Conservation (phyloP, 2,113 vertebrate species). For the Ceyx cyanopectus region DNA sequence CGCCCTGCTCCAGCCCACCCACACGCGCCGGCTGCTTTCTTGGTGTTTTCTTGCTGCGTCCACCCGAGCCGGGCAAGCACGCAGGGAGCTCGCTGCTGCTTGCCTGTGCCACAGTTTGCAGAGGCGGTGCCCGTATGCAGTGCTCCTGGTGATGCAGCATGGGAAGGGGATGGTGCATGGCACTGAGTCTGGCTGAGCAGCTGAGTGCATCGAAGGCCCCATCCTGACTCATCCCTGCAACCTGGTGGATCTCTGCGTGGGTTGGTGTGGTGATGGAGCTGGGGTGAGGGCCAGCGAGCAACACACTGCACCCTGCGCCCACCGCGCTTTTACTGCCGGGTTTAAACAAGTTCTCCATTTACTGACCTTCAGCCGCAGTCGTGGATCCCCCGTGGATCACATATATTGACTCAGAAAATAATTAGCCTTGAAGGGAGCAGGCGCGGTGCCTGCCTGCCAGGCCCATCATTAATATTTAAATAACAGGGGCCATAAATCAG, state of each 20-base stretch:
- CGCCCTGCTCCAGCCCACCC: conserved; percentile 42
- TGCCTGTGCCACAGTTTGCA: not conserved
- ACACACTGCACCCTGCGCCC: not conserved
- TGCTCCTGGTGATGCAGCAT: accelerated
- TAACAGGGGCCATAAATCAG: conserved; percentile 39
- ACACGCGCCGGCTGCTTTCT: not conserved
- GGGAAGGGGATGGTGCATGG: not conserved
- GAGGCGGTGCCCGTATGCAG: not conserved
- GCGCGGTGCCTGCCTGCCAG: not conserved
- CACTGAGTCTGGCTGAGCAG: accelerated
- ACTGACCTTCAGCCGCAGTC: not conserved
- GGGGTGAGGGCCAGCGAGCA: not conserved
- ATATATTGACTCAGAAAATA: conserved; percentile 54
- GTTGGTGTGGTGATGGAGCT: accelerated
- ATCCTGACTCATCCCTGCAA: not conserved
- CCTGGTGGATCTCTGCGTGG: not conserved
- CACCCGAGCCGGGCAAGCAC: accelerated
- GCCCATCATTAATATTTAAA: not conserved
- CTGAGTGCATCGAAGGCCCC: accelerated
- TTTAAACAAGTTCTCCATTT: conserved; percentile 16
- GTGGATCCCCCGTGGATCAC: not conserved
- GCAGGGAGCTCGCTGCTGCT: not conserved
- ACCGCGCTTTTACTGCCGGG: not conserved
- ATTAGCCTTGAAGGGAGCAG: conserved; percentile 33
- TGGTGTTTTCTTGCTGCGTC: not conserved